Evolutionary conservation across 2,888 invertebrate species (phyloP), one percentile per base, ranked within the genome.

Genomic region (Neuroscelio doddi): DNA sequence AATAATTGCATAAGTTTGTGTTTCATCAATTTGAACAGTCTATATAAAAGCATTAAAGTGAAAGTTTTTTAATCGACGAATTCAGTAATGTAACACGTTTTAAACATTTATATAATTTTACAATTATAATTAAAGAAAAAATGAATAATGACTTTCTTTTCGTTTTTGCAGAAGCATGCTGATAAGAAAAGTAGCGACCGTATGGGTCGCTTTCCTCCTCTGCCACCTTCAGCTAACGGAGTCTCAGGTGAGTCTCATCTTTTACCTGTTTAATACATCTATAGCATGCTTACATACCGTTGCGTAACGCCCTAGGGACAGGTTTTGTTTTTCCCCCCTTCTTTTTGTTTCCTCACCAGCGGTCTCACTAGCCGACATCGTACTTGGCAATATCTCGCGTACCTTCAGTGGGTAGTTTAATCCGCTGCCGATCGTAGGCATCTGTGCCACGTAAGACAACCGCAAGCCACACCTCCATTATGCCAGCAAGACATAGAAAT

Each of bases 121-220:
- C n/a, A n/a, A n/a, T n/a, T n/a, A n/a, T n/a, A n/a, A n/a, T n/a
- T n/a, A n/a, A n/a, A n/a, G n/a, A 21, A 21, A 21, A 3, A 21
- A 21, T 5, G 21, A 21, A 2, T 21, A 21, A 21, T 21, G 21
- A 10, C 50, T 56, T 46, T 57, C 78, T 85, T 83, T 88, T 85
- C 85, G n/a, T n/a, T n/a, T 89, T 87, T 71, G 26, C 89, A 91
- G 91, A 87, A 89, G 86, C 86, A 92, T 92, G 91, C 87, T 91
- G 89, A 90, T 90, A 88, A 89, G 91, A 88, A 87, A 89, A 88
- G 85, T 87, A 89, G 89, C 90, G 90, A 85, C 90, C 89, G 84
- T 89, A 46, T 85, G 87, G 90, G 90, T 89, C 90, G 90, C 89
- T 89, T 86, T 87, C 80, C 85, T 89, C 72, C 83, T 90, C 81